phyloP scores from a whole-genome alignment of 2,113 vertebrate genomes.

The Phodopus roborovskii region DNA sequence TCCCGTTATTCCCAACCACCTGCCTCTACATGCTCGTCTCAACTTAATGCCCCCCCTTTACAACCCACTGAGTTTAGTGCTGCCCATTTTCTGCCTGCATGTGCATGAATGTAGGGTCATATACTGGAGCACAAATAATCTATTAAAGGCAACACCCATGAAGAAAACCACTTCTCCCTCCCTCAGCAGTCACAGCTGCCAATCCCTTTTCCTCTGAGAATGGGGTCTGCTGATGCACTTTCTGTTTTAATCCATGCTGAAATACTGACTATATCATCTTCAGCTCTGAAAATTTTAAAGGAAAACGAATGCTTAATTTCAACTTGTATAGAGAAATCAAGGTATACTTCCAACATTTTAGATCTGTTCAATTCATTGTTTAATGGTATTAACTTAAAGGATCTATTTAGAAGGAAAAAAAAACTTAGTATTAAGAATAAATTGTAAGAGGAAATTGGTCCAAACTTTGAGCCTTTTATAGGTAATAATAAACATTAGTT shows the following conservation, averaged over 20 bases:
- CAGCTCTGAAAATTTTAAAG: not conserved
- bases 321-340: not conserved
- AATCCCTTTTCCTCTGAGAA: not conserved
- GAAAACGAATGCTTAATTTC: not conserved
- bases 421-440: not conserved
- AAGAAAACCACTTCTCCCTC: not conserved
- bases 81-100: not conserved
- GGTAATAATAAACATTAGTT: slow-evolving; percentile 47
- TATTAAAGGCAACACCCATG: not conserved
- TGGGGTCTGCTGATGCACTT: not conserved
- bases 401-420: not conserved
- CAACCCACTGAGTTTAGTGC: not conserved
- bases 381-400: not conserved
- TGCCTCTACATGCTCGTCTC: not conserved
- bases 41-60: not conserved
- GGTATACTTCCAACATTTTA: not conserved
- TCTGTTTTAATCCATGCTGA: not conserved
- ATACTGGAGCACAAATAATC: not conserved
- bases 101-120: not conserved
- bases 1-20: not conserved
- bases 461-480: not conserved
- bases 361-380: not conserved
- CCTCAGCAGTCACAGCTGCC: not conserved
- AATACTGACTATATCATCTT: not conserved
- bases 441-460: not conserved